Base-by-base conservation (phyloP, 2,888 invertebrate species). In the Aleiodes testaceus region DNA sequence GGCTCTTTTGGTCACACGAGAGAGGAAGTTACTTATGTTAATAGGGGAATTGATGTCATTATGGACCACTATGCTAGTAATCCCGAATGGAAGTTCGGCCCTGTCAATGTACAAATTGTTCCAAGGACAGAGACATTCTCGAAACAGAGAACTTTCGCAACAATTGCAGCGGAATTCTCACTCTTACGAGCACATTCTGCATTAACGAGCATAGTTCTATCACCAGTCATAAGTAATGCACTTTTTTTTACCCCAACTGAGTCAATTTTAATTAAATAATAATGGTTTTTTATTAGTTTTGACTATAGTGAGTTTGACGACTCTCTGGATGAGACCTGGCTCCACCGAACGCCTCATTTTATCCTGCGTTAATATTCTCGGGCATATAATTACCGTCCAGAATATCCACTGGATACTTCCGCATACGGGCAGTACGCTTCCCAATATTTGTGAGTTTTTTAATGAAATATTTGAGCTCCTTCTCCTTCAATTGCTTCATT, bases 1-100 rank as follows among this genome's bases (percentile, higher is more conserved):
- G 92, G 92, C 1, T 91, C 92, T 0, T 93, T 92, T 92, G 89
- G 91, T 80, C 89, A 92, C 77, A 89, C 88, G 14, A 91, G 90
- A 1, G 91, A 92, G 81, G 92, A 92, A 80, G 84, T 93, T 0
- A 89, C 90, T 74, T 89, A 82, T 88, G 53, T 87, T 67, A 16
- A 20, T 14, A 69, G 53, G 0, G 47, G 7, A 22, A 67, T 50
- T n/a, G 11, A 79, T 79, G 6, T 75, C 1, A 4, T 44, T 0
- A 61, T 69, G 66, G 9, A 70, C 0, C 45, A 70, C 14, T 72
- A 65, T 3, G 18, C 22, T 3, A 1, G 36, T 1, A 75, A 90
- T 44, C 89, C 89, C 0, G 90, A 91, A 55, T 93, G 92, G 92
- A 88, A 89, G 55, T 78, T 93, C 30, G 26, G 88, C 12, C 78